phyloP scores from a whole-genome alignment of 2,113 vertebrate genomes.

The Takifugu bimaculatus region DNA sequence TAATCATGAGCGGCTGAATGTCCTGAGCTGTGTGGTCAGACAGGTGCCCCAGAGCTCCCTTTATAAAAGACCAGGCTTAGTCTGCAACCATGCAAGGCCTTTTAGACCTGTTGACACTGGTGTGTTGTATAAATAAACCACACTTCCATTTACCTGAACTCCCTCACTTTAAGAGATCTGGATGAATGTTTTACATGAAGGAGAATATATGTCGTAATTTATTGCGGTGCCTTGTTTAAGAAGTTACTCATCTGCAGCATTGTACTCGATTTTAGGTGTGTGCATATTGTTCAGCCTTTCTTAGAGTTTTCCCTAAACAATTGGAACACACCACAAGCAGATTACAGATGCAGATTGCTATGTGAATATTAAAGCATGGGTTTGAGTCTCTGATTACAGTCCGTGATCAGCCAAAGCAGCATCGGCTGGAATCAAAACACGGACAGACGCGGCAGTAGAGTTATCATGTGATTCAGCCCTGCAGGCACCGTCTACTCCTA shows the following conservation, averaged over 20 bases:
- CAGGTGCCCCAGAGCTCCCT: constrained; percentile 13
- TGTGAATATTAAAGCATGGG: too few species aligned
- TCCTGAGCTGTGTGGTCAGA: constrained; percentile 44
- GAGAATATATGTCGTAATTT: too few species aligned
- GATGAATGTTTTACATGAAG: too few species aligned
- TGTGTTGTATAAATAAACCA: too few species aligned
- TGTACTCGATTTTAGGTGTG: too few species aligned
- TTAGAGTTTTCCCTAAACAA: too few species aligned
- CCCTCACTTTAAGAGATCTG: too few species aligned
- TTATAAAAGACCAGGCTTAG: constrained; percentile 15
- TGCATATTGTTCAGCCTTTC: too few species aligned
- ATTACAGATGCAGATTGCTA: background rate
- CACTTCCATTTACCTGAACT: too few species aligned
- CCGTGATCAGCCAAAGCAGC: background rate
- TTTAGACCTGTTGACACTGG: background rate
- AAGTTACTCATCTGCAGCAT: too few species aligned
- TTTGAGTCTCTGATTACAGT: too few species aligned
- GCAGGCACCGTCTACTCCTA: constrained; percentile 19
- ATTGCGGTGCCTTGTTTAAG: too few species aligned
- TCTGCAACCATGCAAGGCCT: background rate
- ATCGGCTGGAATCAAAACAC: constrained; percentile 4
- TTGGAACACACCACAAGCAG: background rate
- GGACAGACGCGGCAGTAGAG: background rate
- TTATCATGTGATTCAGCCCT: constrained; percentile 21
- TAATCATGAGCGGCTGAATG: constrained; percentile 31